Evolutionary conservation across 2,888 invertebrate genomes (phyloP).

Genomic region (Sepiola atlantica): DNA sequence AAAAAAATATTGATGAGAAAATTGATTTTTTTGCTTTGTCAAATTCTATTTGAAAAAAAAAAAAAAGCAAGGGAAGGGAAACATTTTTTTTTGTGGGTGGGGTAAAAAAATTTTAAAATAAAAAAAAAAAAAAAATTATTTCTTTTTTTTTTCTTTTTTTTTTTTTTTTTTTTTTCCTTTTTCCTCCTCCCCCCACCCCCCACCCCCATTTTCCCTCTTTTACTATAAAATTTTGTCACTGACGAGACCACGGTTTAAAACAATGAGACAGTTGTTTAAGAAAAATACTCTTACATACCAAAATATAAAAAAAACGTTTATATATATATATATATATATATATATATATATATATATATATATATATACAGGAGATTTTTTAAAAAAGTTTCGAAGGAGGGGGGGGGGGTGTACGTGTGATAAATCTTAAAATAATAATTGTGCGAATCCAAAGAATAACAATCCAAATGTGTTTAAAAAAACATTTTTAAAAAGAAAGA

Average conservation of each 20-base stretch:
- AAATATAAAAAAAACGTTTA: background rate
- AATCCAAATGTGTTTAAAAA: background rate
- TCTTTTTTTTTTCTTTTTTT: too few relatives aligned
- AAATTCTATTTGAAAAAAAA: background rate
- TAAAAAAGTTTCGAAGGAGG: too few relatives aligned
- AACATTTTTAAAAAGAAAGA: background rate
- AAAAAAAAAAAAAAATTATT: too few relatives aligned
- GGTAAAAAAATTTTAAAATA: too few relatives aligned
- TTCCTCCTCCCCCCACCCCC: too few relatives aligned
- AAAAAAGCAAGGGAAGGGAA: background rate
- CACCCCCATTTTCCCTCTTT: too few relatives aligned
- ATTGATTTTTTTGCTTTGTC: background rate
- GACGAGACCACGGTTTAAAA: background rate
- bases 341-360: background rate
- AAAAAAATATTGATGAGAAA: too few relatives aligned
- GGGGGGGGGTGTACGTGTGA: background rate
- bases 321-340: too few relatives aligned
- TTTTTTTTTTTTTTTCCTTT: too few relatives aligned
- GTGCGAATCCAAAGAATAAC: background rate
- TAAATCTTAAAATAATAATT: background rate
- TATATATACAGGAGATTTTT: background rate
- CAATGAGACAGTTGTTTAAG: background rate
- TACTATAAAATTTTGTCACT: background rate
- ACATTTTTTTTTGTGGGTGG: too few relatives aligned
- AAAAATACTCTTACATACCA: background rate